Evolutionary conservation across 2,888 invertebrate species (phyloP), one percentile per base, ranked within the genome.

Genomic region (Mythimna ferrago): DNA sequence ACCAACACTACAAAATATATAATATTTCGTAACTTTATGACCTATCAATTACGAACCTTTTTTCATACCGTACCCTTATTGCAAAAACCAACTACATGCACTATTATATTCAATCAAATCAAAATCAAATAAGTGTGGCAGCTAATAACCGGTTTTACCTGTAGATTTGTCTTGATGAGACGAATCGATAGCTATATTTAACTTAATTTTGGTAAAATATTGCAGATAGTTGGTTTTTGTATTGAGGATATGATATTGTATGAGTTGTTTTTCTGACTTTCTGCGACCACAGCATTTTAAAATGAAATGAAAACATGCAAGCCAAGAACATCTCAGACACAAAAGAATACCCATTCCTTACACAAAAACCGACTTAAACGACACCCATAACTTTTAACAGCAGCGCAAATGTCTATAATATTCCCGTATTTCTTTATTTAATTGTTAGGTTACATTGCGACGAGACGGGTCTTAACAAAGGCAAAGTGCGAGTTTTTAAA

Each of bases 401-500:
- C 71, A 14, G 14, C 48, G 54, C 57, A 60, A 71, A 78, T 65
- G 64, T 65, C 56, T 61, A 32, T 56, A 62, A 62, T 70, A 65
- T 56, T 66, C 35, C n/a, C 51, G 57, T 73, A 71, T 85, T 76
- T 71, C 66, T 73, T 73, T 60, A 80, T 80, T 77, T 75, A 85
- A 83, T 80, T 83, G 70, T 74, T 66, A 58, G 58, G 75, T 73
- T 68, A 85, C 57, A 83, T 80, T 75, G 19, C 32, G 56, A 54
- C 67, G 69, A 44, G 51, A 21, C 41, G n/a, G 11, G 35, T 26
- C 65, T 66, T 26, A 53, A 83, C 76, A 77, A 83, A 83, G 71
- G 41, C 26, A 63, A 74, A 81, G 73, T 65, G 67, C 14, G 65
- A 77, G 71, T 69, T 80, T 66, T 61, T 14, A 69, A 78, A 82